Evolutionary conservation across 2,113 vertebrate genomes (phyloP).

Genomic region (Edolisoma coerulescens): DNA sequence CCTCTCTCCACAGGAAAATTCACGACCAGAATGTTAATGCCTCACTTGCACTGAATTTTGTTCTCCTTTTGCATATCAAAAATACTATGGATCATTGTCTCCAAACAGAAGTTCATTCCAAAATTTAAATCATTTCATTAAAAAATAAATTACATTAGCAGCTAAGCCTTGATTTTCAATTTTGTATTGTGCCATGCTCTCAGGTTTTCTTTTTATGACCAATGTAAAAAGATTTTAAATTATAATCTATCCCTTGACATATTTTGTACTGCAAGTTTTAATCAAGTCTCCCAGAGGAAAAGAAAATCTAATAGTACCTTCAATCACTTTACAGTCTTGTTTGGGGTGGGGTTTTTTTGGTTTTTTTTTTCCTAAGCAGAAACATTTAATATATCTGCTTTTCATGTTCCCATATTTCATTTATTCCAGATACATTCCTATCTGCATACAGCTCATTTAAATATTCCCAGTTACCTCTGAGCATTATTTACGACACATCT

Average conservation of each 20-base stretch:
- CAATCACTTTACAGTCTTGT: conserved; percentile 33
- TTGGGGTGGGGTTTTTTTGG: background rate
- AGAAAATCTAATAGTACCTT: conserved; percentile 27
- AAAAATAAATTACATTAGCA: conserved; percentile 60
- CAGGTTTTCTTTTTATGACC: conserved; percentile 49
- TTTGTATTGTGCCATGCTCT: conserved; percentile 27
- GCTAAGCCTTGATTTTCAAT: conserved; percentile 42
- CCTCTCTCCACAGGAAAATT: background rate
- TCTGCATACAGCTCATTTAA: conserved; percentile 1
- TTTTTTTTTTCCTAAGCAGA: background rate
- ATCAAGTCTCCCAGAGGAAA: conserved; percentile 34
- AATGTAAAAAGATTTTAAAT: conserved; percentile 52
- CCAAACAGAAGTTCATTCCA: conserved; percentile 51
- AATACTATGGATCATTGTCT: conserved; percentile 53
- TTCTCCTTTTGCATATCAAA: background rate
- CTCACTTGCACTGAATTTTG: background rate
- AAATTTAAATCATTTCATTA: conserved; percentile 60
- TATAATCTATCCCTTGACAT: conserved; percentile 41
- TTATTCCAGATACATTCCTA: background rate
- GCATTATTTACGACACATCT: background rate
- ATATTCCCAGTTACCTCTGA: background rate
- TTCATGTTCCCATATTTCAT: background rate
- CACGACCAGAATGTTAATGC: conserved; percentile 1
- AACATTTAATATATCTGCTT: conserved; percentile 22
- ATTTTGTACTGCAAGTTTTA: conserved; percentile 43